Base-by-base conservation (phyloP, 2,113 vertebrate genomes). In the Colius striatus region DNA sequence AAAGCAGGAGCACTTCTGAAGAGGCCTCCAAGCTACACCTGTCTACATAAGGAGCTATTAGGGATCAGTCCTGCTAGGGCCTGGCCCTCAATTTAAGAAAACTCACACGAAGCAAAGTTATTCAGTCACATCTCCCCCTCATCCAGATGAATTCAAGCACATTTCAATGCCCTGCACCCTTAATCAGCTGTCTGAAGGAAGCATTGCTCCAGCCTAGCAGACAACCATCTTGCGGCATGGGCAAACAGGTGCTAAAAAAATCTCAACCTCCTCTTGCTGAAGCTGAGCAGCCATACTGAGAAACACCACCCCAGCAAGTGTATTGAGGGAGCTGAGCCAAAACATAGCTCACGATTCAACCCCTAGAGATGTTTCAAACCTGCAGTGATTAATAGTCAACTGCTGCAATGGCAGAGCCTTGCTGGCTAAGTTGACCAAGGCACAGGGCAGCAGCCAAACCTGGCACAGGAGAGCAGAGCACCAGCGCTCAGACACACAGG, bases 281-380 rank as follows among this genome's bases (percentile, higher is more conserved):
- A 73, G 22, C 12, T 0, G 0, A 61, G 67, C 0, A 0, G 34
- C 45, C 19, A 7, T 12, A 45, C 41, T 0, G 0, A 0, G 1
- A 11, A 82, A 60, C 17, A 26, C 9, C n/a, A 27, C 5, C 10
- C 53, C 58, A 72, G 41, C 16, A 62, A 62, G 16, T 11, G 34
- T 34, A 36, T 50, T 16, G 15, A 15, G 9, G 57, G 11, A 82
- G 32, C 3, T 2, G 57, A 70, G 17, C 25, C 9, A 4, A 73
- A 66, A 27, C 30, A 13, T 36, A 78, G 36, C 38, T 93, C 34
- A 29, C 1, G 3, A n/a, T 41, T 55, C 34, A 71, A 32, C 20
- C 14, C 9, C 15, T 29, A 87, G 18, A 73, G 34, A 15, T 57
- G 41, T 45, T 73, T n/a, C 54, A 55, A 66, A 55, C 19, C 16